Evolutionary conservation across 2,113 vertebrate species (phyloP), one percentile per base, ranked within the genome.

Genomic region (Sterrhoptilus dennistouni): DNA sequence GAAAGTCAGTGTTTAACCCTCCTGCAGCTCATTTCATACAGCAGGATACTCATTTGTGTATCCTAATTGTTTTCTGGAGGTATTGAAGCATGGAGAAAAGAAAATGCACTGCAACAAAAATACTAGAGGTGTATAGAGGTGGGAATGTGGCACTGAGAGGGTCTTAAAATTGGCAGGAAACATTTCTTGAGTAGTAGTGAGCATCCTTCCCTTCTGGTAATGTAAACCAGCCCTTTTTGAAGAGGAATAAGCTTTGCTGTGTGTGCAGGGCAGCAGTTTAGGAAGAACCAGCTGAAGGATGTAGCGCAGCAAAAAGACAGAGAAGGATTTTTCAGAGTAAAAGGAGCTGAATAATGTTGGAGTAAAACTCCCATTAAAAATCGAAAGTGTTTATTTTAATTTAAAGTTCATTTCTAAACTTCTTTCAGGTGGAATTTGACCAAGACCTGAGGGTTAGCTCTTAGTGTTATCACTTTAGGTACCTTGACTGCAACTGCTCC

Each of bases 391-490:
- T 54, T 6, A 2, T 54, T 61, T 70, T 22, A 12, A 2, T 27
- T 84, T 49, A 40, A 88, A 87, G 18, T 16, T 78, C 3, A 28
- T 57, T 94, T 79, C 47, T 88, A 33, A 69, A 47, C 12, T 40
- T 49, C 28, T 49, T 83, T 31, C 23, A 36, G 27, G 28, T 81
- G 29, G 21, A 84, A 82, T 78, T 74, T 56, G 60, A 36, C 12
- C 65, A 78, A 19, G 18, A 50, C 8, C 38, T 75, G 21, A 36
- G 31, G 16, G 7, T 79, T 92, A 63, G 44, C n/a, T 57, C 31
- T 65, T 61, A 8, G 0, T 68, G 24, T 44, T 88, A 14, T 0
- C 12, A 11, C 2, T 3, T 42, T 3, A 27, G 27, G 6, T 44
- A 21, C n/a, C 54, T 60, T 78, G 35, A 20, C 50, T 6, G 4